Conservation (phyloP, 2,113 vertebrate species). For the Rhinogobius similis region DNA sequence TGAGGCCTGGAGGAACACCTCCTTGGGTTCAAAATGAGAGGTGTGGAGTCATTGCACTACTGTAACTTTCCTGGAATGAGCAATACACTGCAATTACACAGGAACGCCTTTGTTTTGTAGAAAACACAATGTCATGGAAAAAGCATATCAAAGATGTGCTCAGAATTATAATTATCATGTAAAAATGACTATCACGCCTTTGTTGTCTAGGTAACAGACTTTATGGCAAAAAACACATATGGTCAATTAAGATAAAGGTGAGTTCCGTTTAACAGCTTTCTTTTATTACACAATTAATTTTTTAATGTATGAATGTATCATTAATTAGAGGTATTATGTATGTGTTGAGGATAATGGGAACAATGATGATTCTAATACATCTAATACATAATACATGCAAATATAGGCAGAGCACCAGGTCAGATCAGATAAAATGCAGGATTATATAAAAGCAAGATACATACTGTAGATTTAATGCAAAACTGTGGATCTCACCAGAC, state of each 20-base stretch:
- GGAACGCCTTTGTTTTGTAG: constrained; percentile 17
- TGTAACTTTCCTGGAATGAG: background rate
- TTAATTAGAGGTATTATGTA: background rate
- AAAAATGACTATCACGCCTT: background rate
- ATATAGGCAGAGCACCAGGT: too few species aligned
- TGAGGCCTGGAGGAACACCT: background rate
- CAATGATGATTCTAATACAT: background rate
- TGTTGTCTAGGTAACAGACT: constrained; percentile 1
- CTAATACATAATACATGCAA: background rate
- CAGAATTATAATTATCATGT: constrained; percentile 8
- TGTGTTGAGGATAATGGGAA: background rate
- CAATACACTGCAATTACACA: background rate
- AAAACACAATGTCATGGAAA: constrained; percentile 4
- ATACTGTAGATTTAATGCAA: too few species aligned
- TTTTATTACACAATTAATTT: background rate
- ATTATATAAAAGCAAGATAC: too few species aligned
- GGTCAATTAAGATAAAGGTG: background rate
- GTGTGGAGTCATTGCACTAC: background rate
- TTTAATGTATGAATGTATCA: background rate
- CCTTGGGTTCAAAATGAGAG: background rate
- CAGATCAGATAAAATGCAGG: too few species aligned
- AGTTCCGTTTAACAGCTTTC: background rate
- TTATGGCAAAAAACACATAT: background rate
- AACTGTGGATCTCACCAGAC: too few species aligned
- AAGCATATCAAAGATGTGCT: background rate